Base-by-base conservation (phyloP, 2,797 vertebrate species). In the Malurus splendens region DNA sequence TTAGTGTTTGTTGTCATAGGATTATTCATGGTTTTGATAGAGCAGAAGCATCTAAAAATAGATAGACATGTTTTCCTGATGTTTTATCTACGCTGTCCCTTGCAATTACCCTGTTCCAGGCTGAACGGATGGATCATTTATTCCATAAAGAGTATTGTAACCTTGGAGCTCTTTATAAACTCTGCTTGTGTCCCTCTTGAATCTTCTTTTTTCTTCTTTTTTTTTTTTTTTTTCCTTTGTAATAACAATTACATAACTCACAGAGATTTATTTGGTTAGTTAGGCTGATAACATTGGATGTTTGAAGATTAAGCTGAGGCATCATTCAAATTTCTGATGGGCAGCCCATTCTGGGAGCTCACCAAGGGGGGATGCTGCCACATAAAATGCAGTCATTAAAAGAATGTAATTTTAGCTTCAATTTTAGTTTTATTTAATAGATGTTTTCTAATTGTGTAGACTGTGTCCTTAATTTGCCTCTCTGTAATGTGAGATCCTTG, bases 401-500 rank as follows among this genome's bases (percentile, higher is more conserved):
- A 76, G 8, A 79, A 72, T 50, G 30, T 45, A 67, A 83, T 81
- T 90, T 94, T 61, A 83, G 7, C 39, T 95, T 85, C 17, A 66
- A 28, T 82, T 93, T 89, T 68, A 73, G 18, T 12, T 92, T 74
- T 76, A 82, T 66, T 85, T 87, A 90, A 89, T 87, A 47, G 9
- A 28, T 50, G 8, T 55, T 82, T 93, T 88, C 67, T 84, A 80
- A 71, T 62, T 19, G 19, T 42, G 15, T 57, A 45, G 18, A 33
- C 8, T 30, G 38, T 55, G 50, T 74, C 60, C 56, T 90, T 89
- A 83, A 82, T 80, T 90, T 85, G 18, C n/a, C 41, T 84, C 28
- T 85, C 24, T 52, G 14, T 71, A 68, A 66, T 32, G 28, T 71
- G 60, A 67, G 65, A 67, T 51, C 9, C 30, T 87, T 86, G 51